A percentile compares a stretch with the other conserved stretches of the same genome.
Conservation (phyloP, 2,113 vertebrate species). For the Erythrocebus patas region DNA sequence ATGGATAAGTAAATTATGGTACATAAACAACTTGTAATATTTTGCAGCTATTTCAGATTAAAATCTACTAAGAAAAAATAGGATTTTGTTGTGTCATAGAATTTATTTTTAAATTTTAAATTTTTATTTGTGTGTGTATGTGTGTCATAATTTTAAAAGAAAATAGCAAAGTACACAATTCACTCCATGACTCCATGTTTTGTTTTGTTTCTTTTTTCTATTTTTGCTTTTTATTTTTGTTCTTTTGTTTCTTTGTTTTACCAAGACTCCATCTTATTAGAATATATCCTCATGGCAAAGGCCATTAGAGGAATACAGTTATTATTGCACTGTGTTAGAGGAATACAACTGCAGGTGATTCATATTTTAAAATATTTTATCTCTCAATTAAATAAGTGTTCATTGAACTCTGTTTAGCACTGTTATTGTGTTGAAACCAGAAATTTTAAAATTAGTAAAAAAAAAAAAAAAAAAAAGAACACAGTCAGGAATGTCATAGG, state of each 20-base stretch:
- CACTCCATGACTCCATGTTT: not conserved
- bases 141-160: not conserved
- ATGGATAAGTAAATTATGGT: not conserved
- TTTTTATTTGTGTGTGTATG: no score
- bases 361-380: not conserved
- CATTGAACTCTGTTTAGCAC: not conserved
- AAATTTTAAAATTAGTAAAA: constrained; percentile 2
- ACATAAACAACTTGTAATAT: not conserved
- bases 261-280: not conserved
- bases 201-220: no score
- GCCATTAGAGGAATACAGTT: not conserved
- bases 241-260: no score
- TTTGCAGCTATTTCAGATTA: not conserved
- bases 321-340: not conserved
- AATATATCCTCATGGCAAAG: not conserved
- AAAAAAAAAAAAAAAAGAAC: not conserved
- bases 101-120: not conserved
- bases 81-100: not conserved
- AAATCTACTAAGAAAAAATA: not conserved
- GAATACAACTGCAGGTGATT: not conserved
- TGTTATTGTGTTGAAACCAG: not conserved
- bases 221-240: no score
- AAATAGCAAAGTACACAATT: not conserved
- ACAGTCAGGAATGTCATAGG: not conserved
- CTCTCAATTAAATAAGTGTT: not conserved